phyloP scores from a whole-genome alignment of 2,888 invertebrate species.

The Drosophila hawaiiensis region DNA sequence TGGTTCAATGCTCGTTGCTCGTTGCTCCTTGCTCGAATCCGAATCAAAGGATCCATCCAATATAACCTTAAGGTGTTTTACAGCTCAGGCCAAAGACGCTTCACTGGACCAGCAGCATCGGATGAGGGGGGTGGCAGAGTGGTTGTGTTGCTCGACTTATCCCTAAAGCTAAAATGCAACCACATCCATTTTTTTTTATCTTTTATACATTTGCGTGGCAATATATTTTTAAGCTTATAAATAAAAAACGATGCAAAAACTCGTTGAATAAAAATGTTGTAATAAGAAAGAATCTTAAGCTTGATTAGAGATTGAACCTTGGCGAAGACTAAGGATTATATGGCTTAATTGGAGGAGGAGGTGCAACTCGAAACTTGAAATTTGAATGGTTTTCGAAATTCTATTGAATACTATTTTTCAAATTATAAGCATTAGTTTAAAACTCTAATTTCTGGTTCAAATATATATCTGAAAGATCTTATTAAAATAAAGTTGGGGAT shows the following conservation, averaged over 20 bases:
- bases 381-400: background rate
- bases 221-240: background rate
- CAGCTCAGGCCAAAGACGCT: constrained; percentile 32
- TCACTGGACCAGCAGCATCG: background rate
- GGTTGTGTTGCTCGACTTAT: background rate
- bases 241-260: background rate
- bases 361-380: background rate
- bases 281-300: background rate
- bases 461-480: background rate
- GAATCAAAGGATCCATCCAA: constrained; percentile 49
- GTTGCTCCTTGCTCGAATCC: constrained; percentile 24
- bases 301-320: background rate
- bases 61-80: constrained; percentile 71
- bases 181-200: background rate
- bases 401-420: background rate
- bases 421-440: background rate
- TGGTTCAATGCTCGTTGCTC: constrained; percentile 32
- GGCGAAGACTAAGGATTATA: background rate
- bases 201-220: background rate
- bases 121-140: background rate
- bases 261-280: background rate
- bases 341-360: background rate
- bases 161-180: constrained; percentile 4
- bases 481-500: background rate
- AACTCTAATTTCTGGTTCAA: background rate